phyloP scores from a whole-genome alignment of 2,113 vertebrate genomes.

The Ammodytes dubius region DNA sequence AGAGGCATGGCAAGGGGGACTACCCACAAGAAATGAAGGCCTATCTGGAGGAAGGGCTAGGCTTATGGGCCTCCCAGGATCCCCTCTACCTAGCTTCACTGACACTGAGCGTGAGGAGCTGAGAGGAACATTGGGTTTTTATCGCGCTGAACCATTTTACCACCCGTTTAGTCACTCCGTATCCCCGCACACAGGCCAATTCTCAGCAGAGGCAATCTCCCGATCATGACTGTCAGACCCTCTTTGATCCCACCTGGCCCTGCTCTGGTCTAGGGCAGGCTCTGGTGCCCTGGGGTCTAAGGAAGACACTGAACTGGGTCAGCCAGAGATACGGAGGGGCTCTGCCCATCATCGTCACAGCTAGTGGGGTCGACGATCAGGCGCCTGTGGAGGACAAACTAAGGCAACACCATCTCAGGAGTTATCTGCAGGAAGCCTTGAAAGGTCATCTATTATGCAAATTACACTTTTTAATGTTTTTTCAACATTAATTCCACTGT shows the following conservation, averaged over 20 bases:
- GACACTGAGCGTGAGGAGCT: constrained; percentile 84
- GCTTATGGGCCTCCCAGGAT: constrained; percentile 72
- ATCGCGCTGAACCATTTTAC: constrained; percentile 95
- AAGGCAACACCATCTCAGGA: constrained; percentile 89
- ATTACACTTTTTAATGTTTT: too few species aligned
- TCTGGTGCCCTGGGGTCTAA: constrained; percentile 90
- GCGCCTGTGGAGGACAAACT: constrained; percentile 86
- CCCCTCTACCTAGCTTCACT: constrained; percentile 86
- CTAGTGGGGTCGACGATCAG: constrained; percentile 92
- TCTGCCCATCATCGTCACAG: constrained; percentile 89
- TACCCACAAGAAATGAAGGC: constrained; percentile 87
- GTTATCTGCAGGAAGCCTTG: constrained; percentile 90
- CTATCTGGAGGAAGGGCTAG: constrained; percentile 81
- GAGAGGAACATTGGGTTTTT: constrained; percentile 91
- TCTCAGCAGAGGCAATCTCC: constrained; percentile 71
- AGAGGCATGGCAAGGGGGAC: constrained; percentile 80
- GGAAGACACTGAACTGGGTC: constrained; percentile 91
- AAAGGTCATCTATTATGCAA: constrained; percentile 82
- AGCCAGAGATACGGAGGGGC: constrained; percentile 85
- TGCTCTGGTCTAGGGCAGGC: constrained; percentile 86
- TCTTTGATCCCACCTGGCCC: constrained; percentile 90
- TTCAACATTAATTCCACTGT: too few species aligned
- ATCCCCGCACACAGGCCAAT: constrained; percentile 39
- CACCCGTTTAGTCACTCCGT: constrained; percentile 89
- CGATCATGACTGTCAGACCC: constrained; percentile 85